Evolutionary conservation across 2,113 vertebrate species (phyloP).

Genomic region (Prunella fulvescens): DNA sequence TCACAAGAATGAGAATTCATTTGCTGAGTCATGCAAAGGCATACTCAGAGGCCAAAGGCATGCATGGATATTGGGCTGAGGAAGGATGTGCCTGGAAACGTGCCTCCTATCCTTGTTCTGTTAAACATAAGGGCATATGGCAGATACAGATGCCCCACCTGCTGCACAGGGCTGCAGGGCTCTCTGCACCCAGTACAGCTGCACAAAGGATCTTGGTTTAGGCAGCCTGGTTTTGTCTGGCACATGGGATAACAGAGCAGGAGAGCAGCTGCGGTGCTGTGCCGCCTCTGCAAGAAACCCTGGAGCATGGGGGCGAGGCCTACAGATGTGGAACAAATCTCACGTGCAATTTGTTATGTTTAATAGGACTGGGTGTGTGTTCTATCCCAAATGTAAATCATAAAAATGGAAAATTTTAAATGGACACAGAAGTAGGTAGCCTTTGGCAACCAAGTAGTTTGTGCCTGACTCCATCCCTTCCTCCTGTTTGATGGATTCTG

Average conservation of each 20-base stretch:
- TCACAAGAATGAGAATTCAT: not conserved
- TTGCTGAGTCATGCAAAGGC: not conserved
- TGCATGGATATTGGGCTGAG: rapidly evolving
- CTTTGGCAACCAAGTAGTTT: not conserved
- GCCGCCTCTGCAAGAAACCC: not conserved
- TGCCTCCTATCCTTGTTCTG: not conserved
- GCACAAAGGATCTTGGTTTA: not conserved
- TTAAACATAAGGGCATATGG: not conserved
- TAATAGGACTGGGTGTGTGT: not conserved
- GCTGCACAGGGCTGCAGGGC: not conserved
- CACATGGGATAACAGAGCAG: not conserved
- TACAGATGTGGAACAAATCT: not conserved
- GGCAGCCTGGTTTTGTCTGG: not conserved
- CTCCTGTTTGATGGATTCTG: not conserved
- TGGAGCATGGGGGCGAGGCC: rapidly evolving
- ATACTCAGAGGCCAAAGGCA: not conserved
- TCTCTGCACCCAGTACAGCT: not conserved
- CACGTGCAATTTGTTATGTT: not conserved
- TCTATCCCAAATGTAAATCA: not conserved
- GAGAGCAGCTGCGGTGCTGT: not conserved
- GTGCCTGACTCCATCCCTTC: not conserved
- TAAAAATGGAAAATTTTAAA: not conserved
- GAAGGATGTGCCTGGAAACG: not conserved
- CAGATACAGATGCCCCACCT: not conserved
- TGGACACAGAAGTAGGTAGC: not conserved